phyloP scores from a whole-genome alignment of 1,140 invertebrate genomes.

The Agraylea sexmaculata region DNA sequence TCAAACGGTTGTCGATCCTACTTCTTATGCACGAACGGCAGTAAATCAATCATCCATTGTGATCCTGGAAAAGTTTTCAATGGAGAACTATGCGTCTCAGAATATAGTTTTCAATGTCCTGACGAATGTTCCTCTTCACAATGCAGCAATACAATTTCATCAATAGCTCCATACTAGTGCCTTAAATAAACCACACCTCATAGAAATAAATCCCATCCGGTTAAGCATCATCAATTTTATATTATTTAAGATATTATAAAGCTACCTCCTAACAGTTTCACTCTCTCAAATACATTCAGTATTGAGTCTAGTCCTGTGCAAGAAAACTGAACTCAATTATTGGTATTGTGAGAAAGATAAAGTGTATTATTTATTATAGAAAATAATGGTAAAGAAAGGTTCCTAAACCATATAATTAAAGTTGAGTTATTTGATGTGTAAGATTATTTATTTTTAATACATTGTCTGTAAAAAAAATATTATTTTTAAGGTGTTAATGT shows the following conservation, averaged over 20 bases:
- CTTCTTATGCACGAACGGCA: conserved; percentile 41
- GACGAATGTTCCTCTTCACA: conserved; percentile 25
- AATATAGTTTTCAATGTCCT: conserved; percentile 36
- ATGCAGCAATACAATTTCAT: conserved; percentile 14
- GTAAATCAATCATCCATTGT: conserved; percentile 31
- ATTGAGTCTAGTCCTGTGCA: no score
- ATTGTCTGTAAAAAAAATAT: no score
- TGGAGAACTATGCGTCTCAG: conserved; percentile 40
- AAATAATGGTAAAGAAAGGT: no score
- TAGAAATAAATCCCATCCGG: background rate
- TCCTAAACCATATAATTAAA: no score
- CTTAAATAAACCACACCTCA: conserved; percentile 8
- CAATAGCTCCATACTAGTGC: background rate
- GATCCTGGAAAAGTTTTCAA: conserved; percentile 34
- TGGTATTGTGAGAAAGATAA: no score
- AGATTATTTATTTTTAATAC: no score
- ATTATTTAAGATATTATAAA: background rate
- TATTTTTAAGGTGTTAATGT: no score
- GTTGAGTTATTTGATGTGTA: no score
- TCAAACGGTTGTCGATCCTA: conserved; percentile 42
- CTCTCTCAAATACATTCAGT: no score
- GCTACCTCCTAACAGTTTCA: no score
- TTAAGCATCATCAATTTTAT: background rate
- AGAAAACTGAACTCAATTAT: no score
- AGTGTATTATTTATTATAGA: no score